A percentile compares a stretch with the other conserved stretches of the same genome.
phyloP scores from a whole-genome alignment of 2,113 vertebrate species.

The Poicephalus gulielmi region DNA sequence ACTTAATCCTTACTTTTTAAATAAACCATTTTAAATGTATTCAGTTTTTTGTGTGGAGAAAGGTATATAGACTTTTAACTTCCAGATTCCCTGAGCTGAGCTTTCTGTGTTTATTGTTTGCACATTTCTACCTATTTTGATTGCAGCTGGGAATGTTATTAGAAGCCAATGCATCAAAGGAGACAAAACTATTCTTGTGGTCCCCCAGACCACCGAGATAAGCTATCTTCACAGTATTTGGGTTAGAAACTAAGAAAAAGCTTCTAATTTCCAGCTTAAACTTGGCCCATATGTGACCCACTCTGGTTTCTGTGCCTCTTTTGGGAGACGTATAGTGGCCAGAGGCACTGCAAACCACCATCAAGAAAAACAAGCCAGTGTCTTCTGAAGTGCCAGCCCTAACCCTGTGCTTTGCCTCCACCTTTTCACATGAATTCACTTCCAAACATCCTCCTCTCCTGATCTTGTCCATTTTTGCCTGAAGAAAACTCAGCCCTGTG shows the following conservation, averaged over 20 bases:
- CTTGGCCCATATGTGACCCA: neutral
- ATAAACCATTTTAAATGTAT: conserved; percentile 78
- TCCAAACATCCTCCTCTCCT: neutral
- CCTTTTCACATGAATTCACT: neutral
- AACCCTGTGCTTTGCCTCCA: neutral
- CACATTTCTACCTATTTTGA: neutral
- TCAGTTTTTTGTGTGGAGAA: conserved; percentile 36
- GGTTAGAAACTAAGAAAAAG: neutral
- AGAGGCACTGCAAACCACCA: neutral
- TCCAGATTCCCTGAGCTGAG: neutral
- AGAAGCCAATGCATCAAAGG: neutral
- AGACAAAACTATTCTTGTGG: neutral
- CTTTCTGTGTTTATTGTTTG: neutral
- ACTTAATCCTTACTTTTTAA: conserved; percentile 75
- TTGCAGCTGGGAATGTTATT: neutral
- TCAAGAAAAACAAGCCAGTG: neutral
- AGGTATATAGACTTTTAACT: neutral
- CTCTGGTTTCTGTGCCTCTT: neutral
- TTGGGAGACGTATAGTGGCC: neutral
- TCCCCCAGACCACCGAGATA: neutral
- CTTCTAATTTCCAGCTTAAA: neutral
- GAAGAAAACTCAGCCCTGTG: fast-evolving
- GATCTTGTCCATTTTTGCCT: neutral
- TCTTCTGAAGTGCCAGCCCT: neutral
- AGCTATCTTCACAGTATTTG: neutral